Conservation (phyloP, 2,113 vertebrate genomes). For the Myrmecobius fasciatus region DNA sequence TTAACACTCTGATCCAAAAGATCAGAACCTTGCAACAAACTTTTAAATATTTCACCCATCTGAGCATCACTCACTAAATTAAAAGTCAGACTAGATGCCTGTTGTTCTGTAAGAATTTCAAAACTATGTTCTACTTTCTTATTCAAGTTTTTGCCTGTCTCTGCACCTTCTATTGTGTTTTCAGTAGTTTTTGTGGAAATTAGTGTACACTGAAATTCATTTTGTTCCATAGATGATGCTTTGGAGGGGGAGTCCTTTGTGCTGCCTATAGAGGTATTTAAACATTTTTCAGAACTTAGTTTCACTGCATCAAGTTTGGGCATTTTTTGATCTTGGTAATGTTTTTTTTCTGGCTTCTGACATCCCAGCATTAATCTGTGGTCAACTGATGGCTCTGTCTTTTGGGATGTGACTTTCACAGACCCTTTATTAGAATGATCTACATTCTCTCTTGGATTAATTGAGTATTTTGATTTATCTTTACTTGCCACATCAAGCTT, state of each 20-base stretch:
- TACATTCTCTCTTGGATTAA: constrained; percentile 70
- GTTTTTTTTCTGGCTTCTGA: constrained; percentile 70
- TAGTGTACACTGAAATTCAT: constrained; percentile 39
- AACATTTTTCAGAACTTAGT: constrained; percentile 69
- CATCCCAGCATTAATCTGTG: constrained; percentile 64
- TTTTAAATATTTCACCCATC: constrained; percentile 99
- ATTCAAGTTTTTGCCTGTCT: constrained; percentile 75
- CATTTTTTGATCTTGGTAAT: constrained; percentile 71
- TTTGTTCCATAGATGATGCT: constrained; percentile 70
- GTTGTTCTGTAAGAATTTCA: constrained; percentile 95
- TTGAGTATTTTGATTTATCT: constrained; percentile 64
- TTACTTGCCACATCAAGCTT: constrained; percentile 71
- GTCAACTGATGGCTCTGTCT: constrained; percentile 72
- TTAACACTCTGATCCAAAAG: constrained; percentile 87
- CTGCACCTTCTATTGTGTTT: constrained; percentile 72
- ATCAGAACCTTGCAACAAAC: constrained; percentile 94
- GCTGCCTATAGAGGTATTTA: constrained; percentile 77
- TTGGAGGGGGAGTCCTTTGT: constrained; percentile 75
- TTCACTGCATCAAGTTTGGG: constrained; percentile 66
- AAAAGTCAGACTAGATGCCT: constrained; percentile 94
- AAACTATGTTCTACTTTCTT: constrained; percentile 89
- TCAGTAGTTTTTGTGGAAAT: constrained; percentile 65
- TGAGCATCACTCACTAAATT: constrained; percentile 96
- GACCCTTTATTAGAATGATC: constrained; percentile 72
- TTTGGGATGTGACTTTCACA: constrained; percentile 74